Evolutionary conservation across 2,113 vertebrate genomes (phyloP), one percentile per base, ranked within the genome.

Genomic region (Chaetura pelagica): DNA sequence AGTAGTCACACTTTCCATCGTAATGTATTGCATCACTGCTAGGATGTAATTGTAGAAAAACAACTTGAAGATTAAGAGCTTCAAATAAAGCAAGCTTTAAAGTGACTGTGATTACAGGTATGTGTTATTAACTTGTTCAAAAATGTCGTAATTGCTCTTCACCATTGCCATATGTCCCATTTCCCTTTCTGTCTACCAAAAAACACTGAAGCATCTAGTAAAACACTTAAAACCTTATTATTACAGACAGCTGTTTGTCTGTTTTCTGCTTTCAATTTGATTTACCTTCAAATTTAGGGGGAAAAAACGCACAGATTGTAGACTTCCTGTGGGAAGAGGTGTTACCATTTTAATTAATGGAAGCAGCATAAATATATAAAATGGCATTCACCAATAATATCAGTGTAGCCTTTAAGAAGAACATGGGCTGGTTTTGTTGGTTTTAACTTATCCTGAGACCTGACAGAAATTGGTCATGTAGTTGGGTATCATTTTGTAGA

Each of bases 101-200:
- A 87, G 72, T 81, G n/a, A 91, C 78, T 68, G 58, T 96, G 68
- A 94, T 94, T 94, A 89, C 34, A 49, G 77, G 21, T 77, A 63
- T 69, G 86, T 78, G 48, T 77, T 88, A 94, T 79, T 88, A 90
- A 71, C 55, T 72, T 92, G 80, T 87, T 73, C 40, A 90, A 90
- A 96, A 95, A 91, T 89, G 35, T 49, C 7, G 8, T 68, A 94
- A 96, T 90, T 96, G 62, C 71, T 91, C 84, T 96, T 93, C 68
- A 68, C 38, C 44, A 23, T 71, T 20, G 30, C 93, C 78, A 93
- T 77, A 88, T 94, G 84, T 88, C 57, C 88, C n/a, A 55, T 91
- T 91, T 96, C 73, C 29, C 15, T 82, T 71, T 68, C 64, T 71
- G 75, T 93, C 86, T 83, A 96, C 32, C 44, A 90, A 77, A 90